These are phyloP conservation scores for Notiomystis cincta DNA, from an alignment of 2,113 vertebrate species.

Conservation along the genomic window DNA sequence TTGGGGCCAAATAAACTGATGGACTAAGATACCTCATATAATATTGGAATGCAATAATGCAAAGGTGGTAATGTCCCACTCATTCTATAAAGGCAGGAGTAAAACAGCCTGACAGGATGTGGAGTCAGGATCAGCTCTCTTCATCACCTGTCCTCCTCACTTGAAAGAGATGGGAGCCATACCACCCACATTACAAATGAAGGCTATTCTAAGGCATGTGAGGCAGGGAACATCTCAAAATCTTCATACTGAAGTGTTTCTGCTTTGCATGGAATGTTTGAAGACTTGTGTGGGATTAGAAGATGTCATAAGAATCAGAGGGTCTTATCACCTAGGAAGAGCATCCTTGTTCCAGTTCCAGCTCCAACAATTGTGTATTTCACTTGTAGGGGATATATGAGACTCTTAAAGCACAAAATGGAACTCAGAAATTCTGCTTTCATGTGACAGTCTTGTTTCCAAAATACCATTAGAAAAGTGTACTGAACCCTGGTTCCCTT, in stretches of 20 bases:
- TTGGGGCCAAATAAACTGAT: neutral
- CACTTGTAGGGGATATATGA: neutral
- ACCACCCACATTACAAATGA: neutral
- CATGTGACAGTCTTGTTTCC: neutral
- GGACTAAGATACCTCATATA: neutral
- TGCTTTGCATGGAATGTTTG: neutral
- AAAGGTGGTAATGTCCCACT: neutral
- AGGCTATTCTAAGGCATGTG: neutral
- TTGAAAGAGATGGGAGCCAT: neutral
- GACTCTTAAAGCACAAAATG: neutral
- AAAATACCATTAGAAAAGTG: neutral
- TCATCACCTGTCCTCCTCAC: neutral
- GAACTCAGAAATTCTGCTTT: neutral
- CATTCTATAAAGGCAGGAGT: neutral
- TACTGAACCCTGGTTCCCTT: neutral
- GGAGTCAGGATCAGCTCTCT: neutral
- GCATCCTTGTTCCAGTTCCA: neutral
- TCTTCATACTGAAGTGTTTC: neutral
- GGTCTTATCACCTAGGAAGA: neutral
- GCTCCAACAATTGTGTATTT: neutral
- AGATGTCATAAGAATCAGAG: neutral
- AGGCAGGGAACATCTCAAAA: neutral
- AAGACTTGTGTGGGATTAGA: neutral
- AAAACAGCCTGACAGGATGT: neutral
- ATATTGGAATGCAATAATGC: neutral